Conservation (phyloP, 2,888 invertebrate species). For the Papilio demoleus region DNA sequence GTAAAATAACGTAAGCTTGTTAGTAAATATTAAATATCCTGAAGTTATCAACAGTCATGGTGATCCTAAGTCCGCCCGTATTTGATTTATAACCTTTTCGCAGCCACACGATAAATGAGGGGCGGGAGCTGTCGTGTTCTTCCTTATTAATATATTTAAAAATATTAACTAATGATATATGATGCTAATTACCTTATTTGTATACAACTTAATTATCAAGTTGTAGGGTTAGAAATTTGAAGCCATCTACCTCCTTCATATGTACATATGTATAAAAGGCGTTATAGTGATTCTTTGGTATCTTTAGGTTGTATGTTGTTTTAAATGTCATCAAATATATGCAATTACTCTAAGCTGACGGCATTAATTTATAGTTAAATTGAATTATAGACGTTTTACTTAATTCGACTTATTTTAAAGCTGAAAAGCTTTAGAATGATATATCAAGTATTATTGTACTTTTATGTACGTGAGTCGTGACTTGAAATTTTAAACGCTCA, state of each 20-base stretch:
- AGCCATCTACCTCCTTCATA: background rate
- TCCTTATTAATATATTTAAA: slow-evolving; percentile 24
- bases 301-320: background rate
- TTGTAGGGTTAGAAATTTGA: background rate
- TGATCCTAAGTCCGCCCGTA: slow-evolving; percentile 1
- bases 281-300: background rate
- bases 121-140: background rate
- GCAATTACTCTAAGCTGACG: background rate
- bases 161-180: slow-evolving; percentile 11
- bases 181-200: slow-evolving; percentile 6
- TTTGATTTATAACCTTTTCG: slow-evolving; percentile 39
- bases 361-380: background rate
- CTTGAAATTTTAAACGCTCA: slow-evolving; percentile 10
- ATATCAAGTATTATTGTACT: background rate
- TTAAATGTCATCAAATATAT: background rate
- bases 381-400: background rate
- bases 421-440: background rate
- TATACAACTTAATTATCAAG: background rate
- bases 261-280: background rate
- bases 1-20: too few relatives aligned
- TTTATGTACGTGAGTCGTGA: slow-evolving; percentile 14
- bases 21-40: background rate
- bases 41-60: background rate
- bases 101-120: slow-evolving; percentile 32
- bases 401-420: background rate